Base-by-base conservation (phyloP, 2,113 vertebrate species). In the Aplodontia rufa region DNA sequence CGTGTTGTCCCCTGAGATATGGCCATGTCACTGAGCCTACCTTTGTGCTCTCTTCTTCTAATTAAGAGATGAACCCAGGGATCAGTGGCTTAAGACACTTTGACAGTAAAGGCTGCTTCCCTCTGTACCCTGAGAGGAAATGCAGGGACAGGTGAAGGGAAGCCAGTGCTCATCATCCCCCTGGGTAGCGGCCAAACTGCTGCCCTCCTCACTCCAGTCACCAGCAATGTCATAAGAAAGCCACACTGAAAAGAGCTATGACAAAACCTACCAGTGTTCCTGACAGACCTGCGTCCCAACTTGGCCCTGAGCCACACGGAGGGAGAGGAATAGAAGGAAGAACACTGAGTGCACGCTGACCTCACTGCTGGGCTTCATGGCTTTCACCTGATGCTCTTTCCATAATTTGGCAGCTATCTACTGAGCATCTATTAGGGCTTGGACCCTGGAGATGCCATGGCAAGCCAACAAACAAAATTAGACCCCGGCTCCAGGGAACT, bases 181-280 rank as follows among this genome's bases (percentile, higher is more conserved):
- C 24, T n/a, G 13, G 81, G 32, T 7, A 40, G 49, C 4, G 32
- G 30, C 16, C 53, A 60, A 53, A 30, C 12, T 82, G 47, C 74
- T 91, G 64, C 42, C 58, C 37, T 76, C 42, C 47, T 51, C 35
- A 10, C 16, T 76, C 3, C 49, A 82, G 20, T 74, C 1, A 0
- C 37, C 55, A 90, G 49, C 82, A 91, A 69, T 45, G 32, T 30
- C 74, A 87, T 35, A 62, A 71, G 37, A 96, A 78, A 84, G 79
- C 62, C 64, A 83, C 35, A 37, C n/a, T 17, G 42, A 78, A 88
- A 91, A 91, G 92, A 96, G 83, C 91, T 42, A 80, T 64, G 69
- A 82, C 12, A 64, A 28, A 62, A 47, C 32, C 68, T 74, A 26
- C n/a, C 16, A 49, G 66, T 60, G 60, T 71, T 12, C 64, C 78